These are phyloP conservation scores for Tethea ocularis DNA, from an alignment of 2,888 invertebrate genomes.

Conservation along the genomic window DNA sequence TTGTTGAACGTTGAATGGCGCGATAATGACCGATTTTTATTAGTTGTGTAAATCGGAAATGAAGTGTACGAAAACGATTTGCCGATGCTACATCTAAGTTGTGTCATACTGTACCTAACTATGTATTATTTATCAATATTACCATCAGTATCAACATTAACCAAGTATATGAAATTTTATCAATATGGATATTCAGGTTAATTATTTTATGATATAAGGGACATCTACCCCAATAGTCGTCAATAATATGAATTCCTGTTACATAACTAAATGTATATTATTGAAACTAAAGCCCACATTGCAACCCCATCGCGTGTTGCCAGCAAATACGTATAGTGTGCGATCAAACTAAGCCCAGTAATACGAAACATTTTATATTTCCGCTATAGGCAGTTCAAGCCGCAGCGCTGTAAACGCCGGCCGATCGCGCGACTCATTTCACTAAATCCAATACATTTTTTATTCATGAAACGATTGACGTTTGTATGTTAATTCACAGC, in stretches of 20 bases:
- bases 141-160: too few relatives aligned
- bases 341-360: conserved; percentile 56
- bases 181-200: too few relatives aligned
- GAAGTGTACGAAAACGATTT: too few relatives aligned
- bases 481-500: conserved; percentile 82
- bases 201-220: neutral
- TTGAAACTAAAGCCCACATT: conserved; percentile 9
- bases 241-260: neutral
- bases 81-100: too few relatives aligned
- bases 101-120: too few relatives aligned
- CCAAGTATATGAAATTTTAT: too few relatives aligned
- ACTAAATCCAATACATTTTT: conserved; percentile 84
- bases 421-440: conserved; percentile 74
- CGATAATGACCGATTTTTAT: too few relatives aligned
- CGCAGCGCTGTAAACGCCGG: conserved; percentile 59
- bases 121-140: too few relatives aligned
- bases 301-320: conserved; percentile 51
- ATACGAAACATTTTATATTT: conserved; percentile 69
- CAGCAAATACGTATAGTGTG: conserved; percentile 52
- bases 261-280: neutral
- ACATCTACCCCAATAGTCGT: neutral
- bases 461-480: conserved; percentile 84
- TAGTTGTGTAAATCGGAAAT: too few relatives aligned
- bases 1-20: too few relatives aligned
- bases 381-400: conserved; percentile 65